Evolutionary conservation across 2,888 invertebrate genomes (phyloP).

Genomic region (Carcina quercana): DNA sequence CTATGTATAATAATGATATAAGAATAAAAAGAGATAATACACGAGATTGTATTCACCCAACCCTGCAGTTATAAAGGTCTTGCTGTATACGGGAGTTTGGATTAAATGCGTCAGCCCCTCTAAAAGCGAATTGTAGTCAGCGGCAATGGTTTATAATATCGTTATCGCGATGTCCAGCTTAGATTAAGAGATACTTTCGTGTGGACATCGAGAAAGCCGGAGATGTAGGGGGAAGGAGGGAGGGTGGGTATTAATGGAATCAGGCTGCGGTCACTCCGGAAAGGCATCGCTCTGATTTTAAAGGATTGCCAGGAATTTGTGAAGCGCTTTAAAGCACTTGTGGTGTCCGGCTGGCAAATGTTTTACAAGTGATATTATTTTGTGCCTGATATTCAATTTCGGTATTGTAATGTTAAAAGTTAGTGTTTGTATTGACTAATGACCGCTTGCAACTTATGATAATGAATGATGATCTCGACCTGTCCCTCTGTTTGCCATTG

Average conservation of each 20-base stretch:
- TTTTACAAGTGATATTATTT: too few relatives aligned
- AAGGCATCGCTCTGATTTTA: constrained; percentile 45
- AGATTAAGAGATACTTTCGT: constrained; percentile 58
- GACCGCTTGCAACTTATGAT: too few relatives aligned
- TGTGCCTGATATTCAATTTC: too few relatives aligned
- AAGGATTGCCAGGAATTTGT: constrained; percentile 49
- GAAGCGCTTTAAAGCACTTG: constrained; percentile 37
- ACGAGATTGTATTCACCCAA: constrained; percentile 14
- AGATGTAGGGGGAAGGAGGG: constrained; percentile 11
- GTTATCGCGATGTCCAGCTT: constrained; percentile 57
- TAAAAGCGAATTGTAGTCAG: constrained; percentile 64
- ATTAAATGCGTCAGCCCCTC: constrained; percentile 60
- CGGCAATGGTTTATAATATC: constrained; percentile 59
- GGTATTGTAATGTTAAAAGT: too few relatives aligned
- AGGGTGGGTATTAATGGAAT: constrained; percentile 45
- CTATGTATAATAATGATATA: too few relatives aligned
- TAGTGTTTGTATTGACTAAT: too few relatives aligned
- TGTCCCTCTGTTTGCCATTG: too few relatives aligned
- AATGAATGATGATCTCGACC: too few relatives aligned
- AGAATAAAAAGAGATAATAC: background rate
- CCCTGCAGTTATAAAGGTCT: constrained; percentile 29
- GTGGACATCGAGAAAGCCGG: constrained; percentile 22
- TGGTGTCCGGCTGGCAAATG: too few relatives aligned
- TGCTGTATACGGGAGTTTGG: constrained; percentile 48
- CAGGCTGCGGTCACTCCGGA: constrained; percentile 45